phyloP scores from a whole-genome alignment of 2,797 vertebrate genomes.

The Peromyscus eremicus region DNA sequence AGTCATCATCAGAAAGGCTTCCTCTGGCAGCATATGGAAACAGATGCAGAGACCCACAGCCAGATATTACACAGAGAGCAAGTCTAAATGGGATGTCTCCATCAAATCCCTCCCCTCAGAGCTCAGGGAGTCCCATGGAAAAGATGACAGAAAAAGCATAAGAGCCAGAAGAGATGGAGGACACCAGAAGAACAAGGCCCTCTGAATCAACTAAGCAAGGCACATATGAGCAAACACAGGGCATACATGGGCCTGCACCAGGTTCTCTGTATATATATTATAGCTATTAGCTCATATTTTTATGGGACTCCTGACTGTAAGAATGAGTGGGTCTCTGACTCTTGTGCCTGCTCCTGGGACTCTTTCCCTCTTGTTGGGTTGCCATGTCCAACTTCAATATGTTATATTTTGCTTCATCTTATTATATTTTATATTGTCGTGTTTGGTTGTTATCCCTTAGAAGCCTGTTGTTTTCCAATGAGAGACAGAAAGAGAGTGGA shows the following conservation, averaged over 20 bases:
- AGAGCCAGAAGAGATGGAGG: not conserved
- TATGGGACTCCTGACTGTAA: not conserved
- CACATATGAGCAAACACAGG: not conserved
- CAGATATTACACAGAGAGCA: not conserved
- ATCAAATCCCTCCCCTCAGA: not conserved
- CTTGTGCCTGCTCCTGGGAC: not conserved
- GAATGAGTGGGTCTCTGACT: not conserved
- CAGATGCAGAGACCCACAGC: not conserved
- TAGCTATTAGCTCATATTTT: not conserved
- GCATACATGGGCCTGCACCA: not conserved
- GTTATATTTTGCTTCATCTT: not conserved
- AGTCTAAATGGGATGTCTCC: not conserved
- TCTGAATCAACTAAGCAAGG: not conserved
- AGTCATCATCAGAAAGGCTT: not conserved
- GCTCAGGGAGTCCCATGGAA: not conserved
- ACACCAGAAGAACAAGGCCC: not conserved
- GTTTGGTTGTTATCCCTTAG: not conserved
- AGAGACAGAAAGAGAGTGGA: not conserved
- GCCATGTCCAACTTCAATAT: not conserved
- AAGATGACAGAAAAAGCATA: not conserved
- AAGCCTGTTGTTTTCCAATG: not conserved
- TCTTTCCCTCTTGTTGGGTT: not conserved
- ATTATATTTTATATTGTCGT: not conserved
- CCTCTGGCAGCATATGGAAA: not conserved
- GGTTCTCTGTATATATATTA: not conserved